These are phyloP conservation scores for Chroicocephalus ridibundus DNA, from an alignment of 2,113 vertebrate genomes.

Conservation along the genomic window DNA sequence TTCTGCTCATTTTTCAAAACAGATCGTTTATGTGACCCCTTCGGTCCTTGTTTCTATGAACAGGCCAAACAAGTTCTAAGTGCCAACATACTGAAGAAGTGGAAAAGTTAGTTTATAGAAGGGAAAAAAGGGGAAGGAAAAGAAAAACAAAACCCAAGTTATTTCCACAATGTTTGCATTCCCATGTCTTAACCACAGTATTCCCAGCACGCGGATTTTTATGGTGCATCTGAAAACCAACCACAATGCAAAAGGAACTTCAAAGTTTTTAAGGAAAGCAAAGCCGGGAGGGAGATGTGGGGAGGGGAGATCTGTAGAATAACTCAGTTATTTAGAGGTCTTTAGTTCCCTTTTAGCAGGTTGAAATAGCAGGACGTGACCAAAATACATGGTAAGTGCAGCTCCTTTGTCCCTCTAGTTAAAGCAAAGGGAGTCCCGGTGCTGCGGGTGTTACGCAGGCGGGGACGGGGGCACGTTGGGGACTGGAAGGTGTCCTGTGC, in stretches of 20 bases:
- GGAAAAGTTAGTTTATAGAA: conserved; percentile 39
- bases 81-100: conserved; percentile 8
- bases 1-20: background rate
- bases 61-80: background rate
- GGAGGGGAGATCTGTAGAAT: background rate
- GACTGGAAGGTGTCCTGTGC: background rate
- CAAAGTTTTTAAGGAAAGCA: background rate
- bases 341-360: background rate
- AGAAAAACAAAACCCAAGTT: conserved; percentile 33
- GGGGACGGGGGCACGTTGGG: background rate
- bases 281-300: background rate
- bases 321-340: background rate
- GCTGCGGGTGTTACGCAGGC: background rate
- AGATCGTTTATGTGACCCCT: background rate
- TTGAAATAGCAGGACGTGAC: background rate
- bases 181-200: conserved; percentile 24
- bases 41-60: background rate
- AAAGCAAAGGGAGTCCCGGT: background rate
- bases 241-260: background rate
- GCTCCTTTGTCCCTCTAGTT: background rate
- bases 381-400: background rate
- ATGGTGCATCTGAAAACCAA: conserved; percentile 8
- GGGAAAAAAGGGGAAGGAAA: conserved; percentile 13
- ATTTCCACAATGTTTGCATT: conserved; percentile 30
- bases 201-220: background rate